These are phyloP conservation scores for Cyanoramphus novaezelandiae DNA, from an alignment of 2,113 vertebrate species.

Conservation along the genomic window DNA sequence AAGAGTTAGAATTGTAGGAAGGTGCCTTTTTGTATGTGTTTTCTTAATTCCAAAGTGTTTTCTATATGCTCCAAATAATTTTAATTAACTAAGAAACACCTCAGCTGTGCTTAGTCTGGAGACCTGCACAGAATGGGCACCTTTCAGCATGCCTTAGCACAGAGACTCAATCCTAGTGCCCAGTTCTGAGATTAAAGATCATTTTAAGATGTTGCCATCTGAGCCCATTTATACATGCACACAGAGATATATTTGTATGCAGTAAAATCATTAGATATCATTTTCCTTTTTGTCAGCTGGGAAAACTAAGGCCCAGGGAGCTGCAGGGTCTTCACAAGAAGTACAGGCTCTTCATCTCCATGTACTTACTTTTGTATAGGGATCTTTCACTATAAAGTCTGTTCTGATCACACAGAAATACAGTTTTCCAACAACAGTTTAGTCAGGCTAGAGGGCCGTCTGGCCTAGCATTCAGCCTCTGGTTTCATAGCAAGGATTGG, in stretches of 20 bases:
- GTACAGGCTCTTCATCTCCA: not conserved
- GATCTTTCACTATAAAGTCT: not conserved
- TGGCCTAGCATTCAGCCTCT: not conserved
- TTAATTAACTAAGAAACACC: not conserved
- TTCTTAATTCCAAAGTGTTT: not conserved
- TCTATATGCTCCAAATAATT: not conserved
- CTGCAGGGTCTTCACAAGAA: not conserved
- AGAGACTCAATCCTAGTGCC: not conserved
- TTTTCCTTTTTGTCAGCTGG: not conserved
- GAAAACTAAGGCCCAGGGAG: not conserved
- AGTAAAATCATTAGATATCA: not conserved
- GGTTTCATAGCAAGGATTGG: not conserved
- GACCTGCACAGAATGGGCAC: not conserved
- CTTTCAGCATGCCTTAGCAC: not conserved
- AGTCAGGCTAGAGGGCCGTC: not conserved
- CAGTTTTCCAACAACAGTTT: not conserved
- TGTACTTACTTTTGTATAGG: not conserved
- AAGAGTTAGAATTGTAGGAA: not conserved
- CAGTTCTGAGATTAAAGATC: not conserved
- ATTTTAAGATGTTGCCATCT: not conserved
- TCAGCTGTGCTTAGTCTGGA: not conserved
- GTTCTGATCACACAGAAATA: not conserved
- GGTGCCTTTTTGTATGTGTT: rapidly evolving
- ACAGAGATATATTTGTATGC: not conserved
- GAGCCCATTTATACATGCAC: not conserved